phyloP scores from a whole-genome alignment of 1,140 invertebrate genomes.

The Drosophila gunungcola region DNA sequence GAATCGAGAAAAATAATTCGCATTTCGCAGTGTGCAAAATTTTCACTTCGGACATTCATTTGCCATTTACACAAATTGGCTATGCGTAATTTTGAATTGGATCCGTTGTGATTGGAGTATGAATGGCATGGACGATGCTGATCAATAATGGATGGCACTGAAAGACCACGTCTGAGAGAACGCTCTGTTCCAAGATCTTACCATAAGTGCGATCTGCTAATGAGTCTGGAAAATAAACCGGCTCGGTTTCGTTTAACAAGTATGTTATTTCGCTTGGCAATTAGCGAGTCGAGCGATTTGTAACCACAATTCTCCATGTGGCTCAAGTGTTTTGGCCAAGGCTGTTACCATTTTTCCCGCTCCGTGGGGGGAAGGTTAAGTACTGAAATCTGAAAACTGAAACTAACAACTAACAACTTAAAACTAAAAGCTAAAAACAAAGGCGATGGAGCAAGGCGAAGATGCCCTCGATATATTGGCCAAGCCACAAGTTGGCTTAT shows the following conservation, averaged over 20 bases:
- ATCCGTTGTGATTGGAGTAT: constrained; percentile 18
- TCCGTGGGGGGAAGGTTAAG: constrained; percentile 7
- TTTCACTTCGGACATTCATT: constrained; percentile 58
- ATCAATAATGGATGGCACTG: not conserved
- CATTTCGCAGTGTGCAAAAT: constrained; percentile 35
- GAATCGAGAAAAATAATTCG: constrained; percentile 34
- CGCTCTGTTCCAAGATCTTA: constrained; percentile 16
- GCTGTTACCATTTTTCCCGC: constrained; percentile 2
- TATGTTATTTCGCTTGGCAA: constrained; percentile 55
- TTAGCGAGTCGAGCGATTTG: constrained; percentile 53
- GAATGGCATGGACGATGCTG: not conserved
- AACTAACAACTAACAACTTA: no score
- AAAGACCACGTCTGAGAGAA: constrained; percentile 24
- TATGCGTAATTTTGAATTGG: constrained; percentile 68
- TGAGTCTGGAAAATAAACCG: constrained; percentile 34
- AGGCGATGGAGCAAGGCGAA: constrained; percentile 17
- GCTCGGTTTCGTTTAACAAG: constrained; percentile 46
- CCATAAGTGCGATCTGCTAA: constrained; percentile 17
- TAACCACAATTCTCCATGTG: constrained; percentile 23
- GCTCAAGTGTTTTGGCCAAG: constrained; percentile 32
- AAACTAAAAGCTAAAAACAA: constrained; percentile 8
- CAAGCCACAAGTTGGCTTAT: constrained; percentile 17
- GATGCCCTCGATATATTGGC: constrained; percentile 41
- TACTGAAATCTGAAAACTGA: no score
- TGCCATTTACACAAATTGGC: constrained; percentile 55